Base-by-base conservation (phyloP, 2,888 invertebrate genomes). In the Encarsia formosa region DNA sequence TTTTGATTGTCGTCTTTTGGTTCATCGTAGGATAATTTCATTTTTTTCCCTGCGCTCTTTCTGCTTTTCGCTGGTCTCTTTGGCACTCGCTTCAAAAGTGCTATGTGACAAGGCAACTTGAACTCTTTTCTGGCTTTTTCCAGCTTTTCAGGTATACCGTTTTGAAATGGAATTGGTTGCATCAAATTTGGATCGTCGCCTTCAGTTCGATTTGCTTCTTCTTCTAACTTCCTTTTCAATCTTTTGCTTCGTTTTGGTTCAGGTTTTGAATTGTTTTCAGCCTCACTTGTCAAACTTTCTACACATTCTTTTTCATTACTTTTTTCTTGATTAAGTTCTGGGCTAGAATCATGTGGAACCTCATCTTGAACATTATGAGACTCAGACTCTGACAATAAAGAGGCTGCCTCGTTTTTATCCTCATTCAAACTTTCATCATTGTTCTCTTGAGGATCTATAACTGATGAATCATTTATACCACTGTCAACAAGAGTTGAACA, bases 101-200 rank as follows among this genome's bases (percentile, higher is more conserved):
- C 61, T 23, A 62, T 57, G 9, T 65, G 61, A 48, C 65, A 64
- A 1, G 70, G 68, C 26, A 68, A 46, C 54, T 65, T 65, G 22
- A 70, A 63, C 40, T 62, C 57, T 4, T 48, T 23, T 51, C 63
- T 57, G 18, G 52, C 51, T 40, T 49, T 62, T 1, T 61, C 55
- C 13, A 60, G 22, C 53, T 60, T 60, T 13, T 65, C 62, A 19
- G 67, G 63, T 32, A 64, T 57, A 29, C 62, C 63, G 38, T 62
- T 54, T 43, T 64, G 56, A 46, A 70, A 64, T n/a, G 68, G 63
- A 58, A 70, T 70, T 29, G 70, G 65, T 49, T 66, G 60, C 60
- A 65, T 64, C 3, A 52, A 38, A 24, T 59, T 59, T 32, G 52
- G 42, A 24, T 57, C 57, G 23, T 50, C 15, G 8, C 29, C 13